Evolutionary conservation across 2,113 vertebrate species (phyloP), one percentile per base, ranked within the genome.

Genomic region (Corythoichthys intestinalis): DNA sequence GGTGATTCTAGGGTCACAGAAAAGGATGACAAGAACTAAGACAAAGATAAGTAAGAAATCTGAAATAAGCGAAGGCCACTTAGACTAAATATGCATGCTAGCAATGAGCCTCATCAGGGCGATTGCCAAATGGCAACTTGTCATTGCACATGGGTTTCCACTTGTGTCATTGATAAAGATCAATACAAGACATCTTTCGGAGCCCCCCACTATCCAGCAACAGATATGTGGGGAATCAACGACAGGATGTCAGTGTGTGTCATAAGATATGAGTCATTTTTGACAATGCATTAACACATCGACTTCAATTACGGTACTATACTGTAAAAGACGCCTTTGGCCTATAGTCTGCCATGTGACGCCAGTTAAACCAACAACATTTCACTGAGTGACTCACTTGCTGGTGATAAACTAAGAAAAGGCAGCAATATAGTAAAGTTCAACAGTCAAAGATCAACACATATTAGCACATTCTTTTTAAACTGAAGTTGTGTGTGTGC

Each of bases 321-420:
- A 1, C 4, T 35, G 3, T 44, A 44, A 44, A 57, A 35, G 54
- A 57, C 4, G 54, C 28, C n/a, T 62, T 46, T 48, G 28, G 34
- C 68, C 75, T 6, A 4, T 44, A 44, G 78, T 61, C 37, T 37
- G 3, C 15, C 56, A 28, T 52, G 39, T 71, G 39, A 0, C 56
- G 53, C 72, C 73, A 80, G 49, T 11, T 65, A 67, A 34, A 67
- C 56, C 48, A 65, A 12, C 60, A 68, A n/a, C 69, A n/a, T n/a
- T 3, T 56, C 20, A 34, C 0, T 34, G 20, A 7, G 20, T 56
- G 53, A 14, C 34, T 58, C 5, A 35, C 56, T 14, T 57, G 56
- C 11, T 57, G 34, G 46, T 57, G n/a, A 69, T 46, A 65, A 66
- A 28, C 6, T 61, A 63, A 50, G 48, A 47, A 15, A 58, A 44